Evolutionary conservation across 1,140 invertebrate species (phyloP), one percentile per base, ranked within the genome.

Genomic region (Trichonephila clavata): DNA sequence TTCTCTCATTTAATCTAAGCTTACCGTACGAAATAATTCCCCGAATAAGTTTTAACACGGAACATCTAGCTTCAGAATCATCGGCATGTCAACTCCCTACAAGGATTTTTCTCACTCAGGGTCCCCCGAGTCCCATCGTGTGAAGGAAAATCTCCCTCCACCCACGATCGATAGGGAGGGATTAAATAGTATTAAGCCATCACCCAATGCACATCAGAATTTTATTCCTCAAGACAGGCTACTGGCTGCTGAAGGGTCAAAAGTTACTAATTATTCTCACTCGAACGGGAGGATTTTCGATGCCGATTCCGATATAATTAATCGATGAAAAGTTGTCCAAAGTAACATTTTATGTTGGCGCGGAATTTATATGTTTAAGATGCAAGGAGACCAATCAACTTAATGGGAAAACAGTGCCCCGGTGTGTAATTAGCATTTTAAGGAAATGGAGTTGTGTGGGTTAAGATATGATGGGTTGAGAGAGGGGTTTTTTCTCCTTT

Each of bases 371-470:
- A 43, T 16, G 21, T 83, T 57, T 83, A 43, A 50, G 39, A 43
- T 83, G 39, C 20, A n/a, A 32, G 80, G n/a, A 57, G 80, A 83
- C 80, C 80, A 83, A 83, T 83, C 80, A 83, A 50, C 32, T 83
- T 83, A 83, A 83, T 83, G 80, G 80, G 80, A 83, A 83, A 71
- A 83, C 50, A 57, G 50, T 57, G 80, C 80, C 80, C 80, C 24
- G n/a, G 80, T 83, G 80, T 83, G 39, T 57, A 83, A 83, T 83
- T 83, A 83, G 80, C 80, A 83, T 83, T 83, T 83, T 39, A 57
- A 50, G 50, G 20, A 57, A 57, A 21, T 21, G 16, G 18, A 80
- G 16, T 80, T 24, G 18, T 43, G 32, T 39, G 20, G 39, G 77
- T 39, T 32, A 18, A 18, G 27, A 39, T 32, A 80, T 39, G 77